Evolutionary conservation across 2,113 vertebrate genomes (phyloP).

Genomic region (Tragelaphus buxtoni): DNA sequence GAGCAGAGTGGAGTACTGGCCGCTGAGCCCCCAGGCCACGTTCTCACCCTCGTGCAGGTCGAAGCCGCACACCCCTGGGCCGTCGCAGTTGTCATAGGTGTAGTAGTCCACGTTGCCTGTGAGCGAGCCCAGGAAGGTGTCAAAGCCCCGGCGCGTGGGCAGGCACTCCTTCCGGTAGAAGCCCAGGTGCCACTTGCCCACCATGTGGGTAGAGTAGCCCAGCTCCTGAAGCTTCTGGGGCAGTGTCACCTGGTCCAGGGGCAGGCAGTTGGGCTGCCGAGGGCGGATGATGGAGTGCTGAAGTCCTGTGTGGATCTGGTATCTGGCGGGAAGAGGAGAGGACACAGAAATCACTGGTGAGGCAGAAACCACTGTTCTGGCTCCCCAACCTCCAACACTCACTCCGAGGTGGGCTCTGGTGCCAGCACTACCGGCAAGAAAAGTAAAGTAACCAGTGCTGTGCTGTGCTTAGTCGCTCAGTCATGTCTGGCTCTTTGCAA

Average conservation of each 20-base stretch:
- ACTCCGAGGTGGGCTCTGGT: background rate
- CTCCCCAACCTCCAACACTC: background rate
- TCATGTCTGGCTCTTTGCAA: background rate
- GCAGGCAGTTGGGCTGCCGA: conserved; percentile 95
- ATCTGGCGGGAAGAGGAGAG: conserved; percentile 78
- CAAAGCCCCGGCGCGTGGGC: conserved; percentile 93
- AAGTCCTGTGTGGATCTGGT: conserved; percentile 98
- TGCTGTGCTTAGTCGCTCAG: background rate
- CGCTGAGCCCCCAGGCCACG: conserved; percentile 90
- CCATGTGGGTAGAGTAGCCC: conserved; percentile 97
- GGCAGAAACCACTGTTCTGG: background rate
- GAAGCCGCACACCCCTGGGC: conserved; percentile 90
- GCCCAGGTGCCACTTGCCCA: conserved; percentile 98
- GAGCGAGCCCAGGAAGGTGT: conserved; percentile 96
- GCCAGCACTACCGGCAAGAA: background rate
- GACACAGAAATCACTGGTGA: conserved; percentile 29
- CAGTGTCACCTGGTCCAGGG: conserved; percentile 92
- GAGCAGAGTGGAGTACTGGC: conserved; percentile 96
- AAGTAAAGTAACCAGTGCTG: background rate
- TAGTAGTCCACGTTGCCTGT: conserved; percentile 98
- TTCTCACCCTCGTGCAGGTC: conserved; percentile 95
- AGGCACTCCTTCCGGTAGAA: conserved; percentile 98
- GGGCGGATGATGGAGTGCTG: conserved; percentile 98
- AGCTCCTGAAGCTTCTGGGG: conserved; percentile 94
- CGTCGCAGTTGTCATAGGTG: conserved; percentile 93